These are phyloP conservation scores for Lithophane socia DNA, from an alignment of 2,888 invertebrate genomes.

Conservation along the genomic window DNA sequence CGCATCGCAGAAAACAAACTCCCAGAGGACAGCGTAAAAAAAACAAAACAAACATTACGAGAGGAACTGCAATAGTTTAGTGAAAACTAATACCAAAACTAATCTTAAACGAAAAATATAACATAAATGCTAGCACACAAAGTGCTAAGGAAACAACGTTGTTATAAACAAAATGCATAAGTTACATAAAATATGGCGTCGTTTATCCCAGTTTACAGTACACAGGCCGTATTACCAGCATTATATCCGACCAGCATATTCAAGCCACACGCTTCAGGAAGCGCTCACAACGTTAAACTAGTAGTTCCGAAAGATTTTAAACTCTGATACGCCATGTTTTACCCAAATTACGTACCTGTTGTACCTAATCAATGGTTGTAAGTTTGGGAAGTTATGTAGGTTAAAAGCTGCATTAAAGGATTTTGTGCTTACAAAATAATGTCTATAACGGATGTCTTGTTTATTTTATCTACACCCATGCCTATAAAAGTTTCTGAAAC, in stretches of 20 bases:
- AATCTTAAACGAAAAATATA: conserved; percentile 11
- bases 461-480: no score
- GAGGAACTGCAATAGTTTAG: not conserved
- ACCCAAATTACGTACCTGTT: conserved; percentile 48
- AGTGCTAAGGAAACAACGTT: conserved; percentile 8
- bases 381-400: conserved; percentile 31
- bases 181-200: conserved; percentile 22
- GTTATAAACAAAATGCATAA: conserved; percentile 30
- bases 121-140: conserved; percentile 16
- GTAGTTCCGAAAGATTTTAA: conserved; percentile 53
- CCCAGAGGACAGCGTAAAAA: no score
- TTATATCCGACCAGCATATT: conserved; percentile 32
- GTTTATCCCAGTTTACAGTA: conserved; percentile 28
- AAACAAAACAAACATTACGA: conserved; percentile 2
- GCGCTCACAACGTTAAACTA: conserved; percentile 38
- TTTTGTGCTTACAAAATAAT: no score
- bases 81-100: conserved; percentile 21
- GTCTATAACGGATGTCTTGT: no score
- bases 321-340: conserved; percentile 46
- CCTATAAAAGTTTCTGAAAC: no score
- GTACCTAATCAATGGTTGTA: conserved; percentile 36
- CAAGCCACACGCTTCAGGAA: conserved; percentile 52
- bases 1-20: not conserved
- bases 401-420: conserved; percentile 7
- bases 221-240: conserved; percentile 17